A percentile compares a stretch with the other conserved stretches of the same genome.
Conservation (phyloP, 2,797 vertebrate genomes). For the Ctenopoma kingsleyae region DNA sequence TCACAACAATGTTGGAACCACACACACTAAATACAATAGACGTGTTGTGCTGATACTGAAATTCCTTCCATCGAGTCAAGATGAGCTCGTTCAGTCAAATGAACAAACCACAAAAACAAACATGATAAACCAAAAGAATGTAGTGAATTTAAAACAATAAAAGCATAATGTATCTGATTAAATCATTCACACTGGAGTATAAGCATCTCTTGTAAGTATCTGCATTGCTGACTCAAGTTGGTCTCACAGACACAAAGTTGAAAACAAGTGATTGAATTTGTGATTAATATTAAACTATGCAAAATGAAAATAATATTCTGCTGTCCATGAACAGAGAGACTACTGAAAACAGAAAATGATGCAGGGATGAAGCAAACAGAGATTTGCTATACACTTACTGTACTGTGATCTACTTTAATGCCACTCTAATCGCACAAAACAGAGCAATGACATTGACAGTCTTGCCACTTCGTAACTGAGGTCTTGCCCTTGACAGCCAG, state of each 20-base stretch:
- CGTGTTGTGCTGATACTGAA: not conserved
- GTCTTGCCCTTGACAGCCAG: slow-evolving; percentile 27
- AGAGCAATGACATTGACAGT: slow-evolving; percentile 9
- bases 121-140: not conserved
- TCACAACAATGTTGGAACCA: not conserved
- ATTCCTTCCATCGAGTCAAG: not conserved
- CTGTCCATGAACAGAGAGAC: not conserved
- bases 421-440: not conserved
- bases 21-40: not conserved
- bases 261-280: too few relatives aligned
- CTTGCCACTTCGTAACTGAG: not conserved
- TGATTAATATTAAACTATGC: not conserved
- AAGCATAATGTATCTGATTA: not conserved
- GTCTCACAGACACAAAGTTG: too few relatives aligned
- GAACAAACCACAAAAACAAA: not conserved
- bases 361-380: not conserved
- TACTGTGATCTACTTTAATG: not conserved
- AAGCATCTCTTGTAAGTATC: not conserved
- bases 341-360: not conserved
- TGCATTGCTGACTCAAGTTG: not conserved
- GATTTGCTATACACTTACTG: not conserved
- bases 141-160: not conserved
- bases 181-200: not conserved
- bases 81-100: not conserved
- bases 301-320: not conserved